Evolutionary conservation across 2,888 invertebrate species (phyloP).

Genomic region (Ornithoptera alexandrae): DNA sequence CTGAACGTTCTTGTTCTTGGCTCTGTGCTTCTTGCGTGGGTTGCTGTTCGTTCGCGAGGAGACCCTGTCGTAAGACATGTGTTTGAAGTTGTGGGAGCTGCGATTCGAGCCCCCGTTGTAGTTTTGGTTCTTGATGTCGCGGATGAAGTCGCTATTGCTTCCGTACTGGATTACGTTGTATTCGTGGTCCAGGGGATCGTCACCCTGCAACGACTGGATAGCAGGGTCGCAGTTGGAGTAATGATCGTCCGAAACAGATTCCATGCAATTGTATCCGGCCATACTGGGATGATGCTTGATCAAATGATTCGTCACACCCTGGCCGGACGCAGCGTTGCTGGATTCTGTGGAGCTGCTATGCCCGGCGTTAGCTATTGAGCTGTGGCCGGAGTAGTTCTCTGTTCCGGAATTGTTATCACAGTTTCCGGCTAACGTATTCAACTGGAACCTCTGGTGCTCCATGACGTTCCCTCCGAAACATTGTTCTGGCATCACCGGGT

Average conservation of each 20-base stretch:
- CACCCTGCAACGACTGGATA: constrained; percentile 73
- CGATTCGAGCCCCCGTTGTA: constrained; percentile 75
- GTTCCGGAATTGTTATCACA: constrained; percentile 83
- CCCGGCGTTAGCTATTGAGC: constrained; percentile 78
- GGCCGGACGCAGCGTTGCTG: constrained; percentile 75
- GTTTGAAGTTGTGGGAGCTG: constrained; percentile 76
- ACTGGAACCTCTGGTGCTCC: constrained; percentile 72
- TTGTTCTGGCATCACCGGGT: constrained; percentile 64
- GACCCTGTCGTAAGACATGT: constrained; percentile 74
- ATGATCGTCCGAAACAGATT: constrained; percentile 75
- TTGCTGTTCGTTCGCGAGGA: constrained; percentile 77
- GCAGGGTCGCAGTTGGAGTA: constrained; percentile 77
- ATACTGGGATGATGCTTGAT: constrained; percentile 74
- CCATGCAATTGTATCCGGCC: constrained; percentile 71
- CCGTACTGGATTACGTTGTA: constrained; percentile 78
- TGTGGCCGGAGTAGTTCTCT: constrained; percentile 82
- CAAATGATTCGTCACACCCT: constrained; percentile 74
- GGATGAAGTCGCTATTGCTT: constrained; percentile 72
- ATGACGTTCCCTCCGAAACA: constrained; percentile 69
- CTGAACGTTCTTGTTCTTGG: constrained; percentile 75
- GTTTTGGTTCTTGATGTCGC: constrained; percentile 78
- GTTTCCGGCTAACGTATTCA: constrained; percentile 77
- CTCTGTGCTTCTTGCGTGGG: constrained; percentile 73
- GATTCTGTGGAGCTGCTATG: constrained; percentile 78
- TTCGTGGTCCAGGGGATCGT: constrained; percentile 74